Conservation (phyloP, 1,140 invertebrate species). For the Hydropsyche tenuis region DNA sequence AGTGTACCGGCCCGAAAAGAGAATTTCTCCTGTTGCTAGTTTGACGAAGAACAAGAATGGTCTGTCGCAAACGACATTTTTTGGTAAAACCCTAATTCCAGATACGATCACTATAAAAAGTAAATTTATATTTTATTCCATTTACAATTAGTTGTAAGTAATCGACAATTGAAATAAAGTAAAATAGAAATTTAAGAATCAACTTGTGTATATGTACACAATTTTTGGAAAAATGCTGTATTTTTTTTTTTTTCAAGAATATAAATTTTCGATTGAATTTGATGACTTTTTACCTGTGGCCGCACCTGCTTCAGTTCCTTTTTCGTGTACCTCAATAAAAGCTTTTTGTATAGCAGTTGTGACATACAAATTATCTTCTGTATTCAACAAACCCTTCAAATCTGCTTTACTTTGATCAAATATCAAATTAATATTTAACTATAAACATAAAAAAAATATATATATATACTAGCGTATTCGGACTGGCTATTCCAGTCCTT, state of each 20-base stretch:
- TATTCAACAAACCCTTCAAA: background rate
- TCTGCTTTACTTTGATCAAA: background rate
- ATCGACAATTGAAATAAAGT: background rate
- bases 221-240: background rate
- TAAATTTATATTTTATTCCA: no score
- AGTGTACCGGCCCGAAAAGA: background rate
- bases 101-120: background rate
- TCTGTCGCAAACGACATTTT: background rate
- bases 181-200: background rate
- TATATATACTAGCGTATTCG: no score
- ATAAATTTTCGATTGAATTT: no score
- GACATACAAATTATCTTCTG: constrained; percentile 48
- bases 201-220: background rate
- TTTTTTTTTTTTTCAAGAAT: no score
- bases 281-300: no score
- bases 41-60: background rate
- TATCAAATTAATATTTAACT: background rate
- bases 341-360: constrained; percentile 68
- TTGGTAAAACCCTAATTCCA: no score
- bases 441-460: background rate
- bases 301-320: constrained; percentile 71
- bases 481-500: no score
- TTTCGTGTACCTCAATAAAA: constrained; percentile 72
- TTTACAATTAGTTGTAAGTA: background rate
- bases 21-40: background rate